Base-by-base conservation (phyloP, 2,113 vertebrate genomes). In the Ciconia maguari region DNA sequence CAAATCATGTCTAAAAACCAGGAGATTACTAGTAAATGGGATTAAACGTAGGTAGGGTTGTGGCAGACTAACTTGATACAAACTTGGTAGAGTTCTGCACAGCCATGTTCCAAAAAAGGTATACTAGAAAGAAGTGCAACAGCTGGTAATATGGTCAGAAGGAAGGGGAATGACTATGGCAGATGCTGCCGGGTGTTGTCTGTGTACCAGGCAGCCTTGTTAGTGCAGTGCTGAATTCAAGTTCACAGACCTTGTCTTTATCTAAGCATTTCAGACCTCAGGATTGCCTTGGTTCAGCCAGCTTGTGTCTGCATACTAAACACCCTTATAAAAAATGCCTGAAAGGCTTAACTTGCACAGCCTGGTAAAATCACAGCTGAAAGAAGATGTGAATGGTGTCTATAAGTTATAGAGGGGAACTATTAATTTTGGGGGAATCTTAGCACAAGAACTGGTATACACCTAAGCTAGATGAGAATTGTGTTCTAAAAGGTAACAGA, bases 321-420 rank as follows among this genome's bases (percentile, higher is more conserved):
- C 7, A 49, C 1, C 10, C 36, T 57, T 19, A 16, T 4, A 55
- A 72, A 41, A 69, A 90, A 51, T 32, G 9, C 64, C 44, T 55
- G 60, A 26, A 61, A 65, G 26, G 11, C 25, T 62, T 60, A 27
- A 16, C 25, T 46, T 24, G 65, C n/a, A 36, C 44, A 82, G 32
- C 44, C 76, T 74, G 32, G 10, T 74, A 12, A 60, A 84, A 36
- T 51, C 29, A 9, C 16, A 65, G 54, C 6, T 51, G 58, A 60
- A 62, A 52, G 32, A 25, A 76, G 30, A 36, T 2, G 5, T 22
- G 49, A 2, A 5, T 13, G 11, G 12, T 20, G 19, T 26, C 44
- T 42, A 0, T 25, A 22, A 74, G 5, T 24, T 46, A 24, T 0
- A 52, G 36, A 42, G 34, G 20, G 18, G 36, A 84, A 21, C 5